phyloP scores from a whole-genome alignment of 2,888 invertebrate species.

The Chrysodeixis includens region DNA sequence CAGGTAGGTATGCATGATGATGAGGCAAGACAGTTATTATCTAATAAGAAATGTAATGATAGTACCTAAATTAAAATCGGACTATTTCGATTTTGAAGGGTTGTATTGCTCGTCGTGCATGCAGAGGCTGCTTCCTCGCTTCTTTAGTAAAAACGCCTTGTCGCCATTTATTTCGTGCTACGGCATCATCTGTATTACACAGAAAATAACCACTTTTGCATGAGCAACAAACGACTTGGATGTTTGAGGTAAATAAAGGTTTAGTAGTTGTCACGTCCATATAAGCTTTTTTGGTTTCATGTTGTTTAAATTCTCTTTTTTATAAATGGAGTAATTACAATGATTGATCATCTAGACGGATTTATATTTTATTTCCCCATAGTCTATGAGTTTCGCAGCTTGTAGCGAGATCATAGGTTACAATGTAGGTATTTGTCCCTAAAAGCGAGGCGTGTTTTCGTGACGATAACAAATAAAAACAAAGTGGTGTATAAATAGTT shows the following conservation, averaged over 20 bases:
- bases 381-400: too few relatives aligned
- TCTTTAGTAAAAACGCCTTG: not conserved
- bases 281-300: too few relatives aligned
- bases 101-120: not conserved
- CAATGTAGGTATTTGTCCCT: too few relatives aligned
- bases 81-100: not conserved
- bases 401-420: too few relatives aligned
- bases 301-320: too few relatives aligned
- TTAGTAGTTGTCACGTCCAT: too few relatives aligned
- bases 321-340: too few relatives aligned
- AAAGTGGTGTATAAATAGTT: slow-evolving; percentile 69
- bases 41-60: not conserved
- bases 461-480: slow-evolving; percentile 41
- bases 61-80: not conserved
- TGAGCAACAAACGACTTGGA: not conserved
- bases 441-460: not conserved
- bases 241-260: not conserved
- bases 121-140: not conserved
- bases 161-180: not conserved
- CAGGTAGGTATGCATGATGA: not conserved
- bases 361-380: too few relatives aligned
- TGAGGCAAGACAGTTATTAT: not conserved
- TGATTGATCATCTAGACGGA: too few relatives aligned
- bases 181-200: not conserved
- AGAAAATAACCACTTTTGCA: not conserved